Evolutionary conservation across 92 coral and sea anemone species (phyloP).

Genomic region (Pocillopora grandis): DNA sequence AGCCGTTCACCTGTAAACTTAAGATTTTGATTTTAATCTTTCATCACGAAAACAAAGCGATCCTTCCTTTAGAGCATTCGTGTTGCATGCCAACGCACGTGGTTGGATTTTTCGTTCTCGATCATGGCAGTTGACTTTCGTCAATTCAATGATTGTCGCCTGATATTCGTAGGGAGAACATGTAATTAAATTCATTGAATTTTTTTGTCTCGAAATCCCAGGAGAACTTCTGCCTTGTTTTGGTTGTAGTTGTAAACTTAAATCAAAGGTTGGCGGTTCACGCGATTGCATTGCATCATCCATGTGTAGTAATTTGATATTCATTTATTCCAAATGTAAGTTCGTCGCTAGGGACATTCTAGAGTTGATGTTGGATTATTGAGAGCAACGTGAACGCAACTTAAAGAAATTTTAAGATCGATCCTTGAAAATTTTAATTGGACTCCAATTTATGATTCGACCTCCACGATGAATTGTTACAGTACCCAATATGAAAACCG

Average conservation of each 20-base stretch:
- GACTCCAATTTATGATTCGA: background rate
- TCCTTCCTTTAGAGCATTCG: background rate
- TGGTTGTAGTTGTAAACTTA: background rate
- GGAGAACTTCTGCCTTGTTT: conserved; percentile 4
- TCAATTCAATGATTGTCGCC: no score
- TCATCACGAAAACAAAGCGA: background rate
- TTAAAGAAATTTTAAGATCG: no score
- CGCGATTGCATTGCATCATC: background rate
- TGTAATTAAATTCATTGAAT: background rate
- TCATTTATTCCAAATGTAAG: background rate
- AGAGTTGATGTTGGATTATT: background rate
- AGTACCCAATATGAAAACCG: background rate
- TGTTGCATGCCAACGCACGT: conserved; percentile 9
- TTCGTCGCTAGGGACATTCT: background rate
- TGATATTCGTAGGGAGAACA: background rate
- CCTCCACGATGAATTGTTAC: background rate
- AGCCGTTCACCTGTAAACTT: background rate
- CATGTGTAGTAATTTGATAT: conserved; percentile 7
- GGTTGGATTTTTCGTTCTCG: conserved; percentile 5
- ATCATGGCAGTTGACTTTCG: no score
- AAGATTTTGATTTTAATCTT: background rate
- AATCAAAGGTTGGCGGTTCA: background rate
- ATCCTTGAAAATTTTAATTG: background rate
- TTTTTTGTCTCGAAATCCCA: conserved; percentile 8
- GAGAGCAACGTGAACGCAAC: background rate